Percentiles rank a stretch among this genome's conserved stretches.
Evolutionary conservation across 2,797 vertebrate species (phyloP).

Genomic region (Tarsius wallacei): DNA sequence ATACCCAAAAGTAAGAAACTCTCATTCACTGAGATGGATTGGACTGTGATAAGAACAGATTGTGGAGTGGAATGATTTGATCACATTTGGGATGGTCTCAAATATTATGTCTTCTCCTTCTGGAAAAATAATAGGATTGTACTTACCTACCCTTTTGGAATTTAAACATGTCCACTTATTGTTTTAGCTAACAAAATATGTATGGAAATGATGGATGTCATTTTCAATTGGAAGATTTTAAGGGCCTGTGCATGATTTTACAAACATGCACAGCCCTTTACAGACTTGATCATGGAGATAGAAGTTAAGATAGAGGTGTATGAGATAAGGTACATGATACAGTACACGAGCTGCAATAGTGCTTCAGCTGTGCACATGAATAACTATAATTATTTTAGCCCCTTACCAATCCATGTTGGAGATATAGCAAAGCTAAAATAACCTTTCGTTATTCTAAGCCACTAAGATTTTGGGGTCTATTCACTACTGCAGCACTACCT

Average conservation of each 20-base stretch:
- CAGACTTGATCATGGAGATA: background rate
- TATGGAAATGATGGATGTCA: background rate
- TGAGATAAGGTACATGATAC: too few species aligned
- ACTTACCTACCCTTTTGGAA: background rate
- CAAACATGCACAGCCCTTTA: background rate
- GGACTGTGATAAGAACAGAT: background rate
- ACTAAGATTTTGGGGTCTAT: background rate
- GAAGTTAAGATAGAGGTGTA: background rate
- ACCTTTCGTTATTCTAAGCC: background rate
- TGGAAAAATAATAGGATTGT: background rate
- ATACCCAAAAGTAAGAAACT: background rate
- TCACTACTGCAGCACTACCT: background rate
- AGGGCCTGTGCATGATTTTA: background rate
- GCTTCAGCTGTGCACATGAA: background rate
- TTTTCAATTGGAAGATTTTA: background rate
- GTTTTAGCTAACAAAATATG: background rate
- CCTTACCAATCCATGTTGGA: background rate
- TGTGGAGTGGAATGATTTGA: background rate
- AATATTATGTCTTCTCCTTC: background rate
- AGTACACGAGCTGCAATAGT: background rate
- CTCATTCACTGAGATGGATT: background rate
- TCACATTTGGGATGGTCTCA: background rate
- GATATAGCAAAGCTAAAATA: background rate
- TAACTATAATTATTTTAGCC: background rate
- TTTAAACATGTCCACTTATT: background rate